Evolutionary conservation across 2,888 invertebrate species (phyloP), one percentile per base, ranked within the genome.

Genomic region (Orthonevra nobilis): DNA sequence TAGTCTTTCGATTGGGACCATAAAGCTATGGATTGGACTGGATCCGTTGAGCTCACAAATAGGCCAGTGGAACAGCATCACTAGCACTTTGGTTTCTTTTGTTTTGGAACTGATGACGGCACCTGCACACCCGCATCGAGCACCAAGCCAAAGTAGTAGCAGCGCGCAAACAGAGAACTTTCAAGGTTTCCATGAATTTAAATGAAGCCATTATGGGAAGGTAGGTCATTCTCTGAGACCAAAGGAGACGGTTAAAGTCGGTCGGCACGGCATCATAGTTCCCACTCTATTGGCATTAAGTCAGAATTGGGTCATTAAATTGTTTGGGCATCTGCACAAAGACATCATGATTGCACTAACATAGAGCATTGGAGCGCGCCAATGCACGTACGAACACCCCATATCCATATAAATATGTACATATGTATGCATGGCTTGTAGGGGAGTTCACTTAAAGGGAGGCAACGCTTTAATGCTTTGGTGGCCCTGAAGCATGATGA

Each of bases 111-210:
- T 58, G 50, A 40, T 9, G 56, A 44, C 17, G 61, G 23, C 17
- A 36, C 10, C 34, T 20, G 56, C 28, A 17, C 10, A 15, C 26
- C 26, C 7, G 7, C 28, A 5, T 12, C 42, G 28, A 28, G 10
- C 6, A 38, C 12, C 6, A 17, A 44, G 10, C 14, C 54, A 17
- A 34, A 44, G 4, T 28, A 56, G 48, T 12, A 30, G 9, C 26
- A 38, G 20, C 48, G 38, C 46, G 54, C 70, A 75, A 75, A 75
- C 63, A 70, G 2, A 34, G 26, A 79, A 79, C 66, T 79, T 79
- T 79, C 79, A 79, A 79, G 79, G 79, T 73, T 79, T 68, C 61
- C 61, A 79, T 79, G 73, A 79, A 79, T 79, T 79, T 79, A 79
- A 79, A 79, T 79, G 73, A 79, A 73, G 73, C 79, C 48, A 79